phyloP scores from a whole-genome alignment of 1,140 invertebrate genomes.

The Gryllus bimaculatus region DNA sequence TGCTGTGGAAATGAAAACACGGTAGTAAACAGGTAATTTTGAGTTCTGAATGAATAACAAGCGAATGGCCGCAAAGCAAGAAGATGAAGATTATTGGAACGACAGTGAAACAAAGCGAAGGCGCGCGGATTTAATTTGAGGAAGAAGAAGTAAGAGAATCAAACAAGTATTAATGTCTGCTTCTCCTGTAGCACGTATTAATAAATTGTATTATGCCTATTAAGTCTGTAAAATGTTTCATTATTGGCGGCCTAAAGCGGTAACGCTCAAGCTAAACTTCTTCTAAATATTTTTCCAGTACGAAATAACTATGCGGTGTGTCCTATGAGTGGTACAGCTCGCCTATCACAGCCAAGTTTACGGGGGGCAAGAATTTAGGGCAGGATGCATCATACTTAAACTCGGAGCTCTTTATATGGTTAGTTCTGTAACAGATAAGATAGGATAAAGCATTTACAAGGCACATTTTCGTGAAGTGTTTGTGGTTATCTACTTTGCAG shows the following conservation, averaged over 20 bases:
- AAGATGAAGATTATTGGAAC: not conserved
- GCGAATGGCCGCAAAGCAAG: not conserved
- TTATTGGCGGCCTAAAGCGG: too few relatives aligned
- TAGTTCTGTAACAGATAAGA: too few relatives aligned
- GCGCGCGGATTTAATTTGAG: not conserved
- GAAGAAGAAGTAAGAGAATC: not conserved
- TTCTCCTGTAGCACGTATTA: not conserved
- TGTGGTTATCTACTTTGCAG: conserved; percentile 21
- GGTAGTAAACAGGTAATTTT: not conserved
- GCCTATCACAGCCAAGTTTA: conserved; percentile 18
- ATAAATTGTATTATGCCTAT: not conserved
- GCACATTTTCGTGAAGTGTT: not conserved
- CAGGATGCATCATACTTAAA: not conserved
- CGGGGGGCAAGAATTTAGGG: conserved; percentile 16
- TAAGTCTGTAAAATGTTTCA: too few relatives aligned
- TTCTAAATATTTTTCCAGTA: conserved; percentile 8
- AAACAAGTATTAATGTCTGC: not conserved
- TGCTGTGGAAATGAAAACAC: too few relatives aligned
- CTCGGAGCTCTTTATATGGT: conserved; percentile 16
- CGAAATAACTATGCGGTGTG: conserved; percentile 18
- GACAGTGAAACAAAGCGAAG: not conserved
- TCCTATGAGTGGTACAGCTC: conserved; percentile 19
- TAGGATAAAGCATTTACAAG: not conserved
- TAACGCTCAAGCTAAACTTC: too few relatives aligned
- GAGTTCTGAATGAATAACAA: not conserved